Base-by-base conservation (phyloP, 2,113 vertebrate species). In the Pipa parva region DNA sequence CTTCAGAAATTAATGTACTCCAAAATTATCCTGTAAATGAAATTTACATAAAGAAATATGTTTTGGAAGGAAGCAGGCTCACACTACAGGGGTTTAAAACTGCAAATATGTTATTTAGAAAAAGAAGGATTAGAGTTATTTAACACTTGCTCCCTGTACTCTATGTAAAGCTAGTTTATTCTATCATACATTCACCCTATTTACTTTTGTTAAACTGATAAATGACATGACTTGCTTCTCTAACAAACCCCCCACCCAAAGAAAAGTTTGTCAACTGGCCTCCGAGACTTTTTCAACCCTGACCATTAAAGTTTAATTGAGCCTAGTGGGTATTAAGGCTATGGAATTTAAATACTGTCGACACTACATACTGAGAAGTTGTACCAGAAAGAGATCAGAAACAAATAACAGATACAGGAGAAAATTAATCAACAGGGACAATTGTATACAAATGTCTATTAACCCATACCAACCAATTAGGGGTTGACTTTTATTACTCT, bases 11-110 rank as follows among this genome's bases (percentile, higher is more conserved):
- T 42, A 42, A 42, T 42, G 39, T 42, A n/a, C 39, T 42, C 39
- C 39, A 42, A 42, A 42, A 42, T 42, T 42, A 42, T 42, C 39
- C 39, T 42, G 39, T 42, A 42, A 42, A 42, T 42, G 13, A 42
- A 42, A 42, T 42, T 42, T 42, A 42, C 39, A 42, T 42, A 42
- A 42, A 42, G 39, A 42, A 42, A 42, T 42, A 42, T 42, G 39
- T 42, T 42, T 42, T 42, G 15, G 39, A 42, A 15, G 39, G 39
- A 42, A n/a, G 39, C 39, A 42, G 15, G 39, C 39, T n/a, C n/a
- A 42, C 39, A 42, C 39, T 42, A n/a, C 39, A 15, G 39, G 39
- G 39, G 39, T 42, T 42, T 42, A 13, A 42, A 42, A 42, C n/a
- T 13, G n/a, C 39, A 42, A 42, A 42, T 15, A 42, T n/a, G 39